Base-by-base conservation (phyloP, 2,797 vertebrate species). In the Urocyon cinereoargenteus region DNA sequence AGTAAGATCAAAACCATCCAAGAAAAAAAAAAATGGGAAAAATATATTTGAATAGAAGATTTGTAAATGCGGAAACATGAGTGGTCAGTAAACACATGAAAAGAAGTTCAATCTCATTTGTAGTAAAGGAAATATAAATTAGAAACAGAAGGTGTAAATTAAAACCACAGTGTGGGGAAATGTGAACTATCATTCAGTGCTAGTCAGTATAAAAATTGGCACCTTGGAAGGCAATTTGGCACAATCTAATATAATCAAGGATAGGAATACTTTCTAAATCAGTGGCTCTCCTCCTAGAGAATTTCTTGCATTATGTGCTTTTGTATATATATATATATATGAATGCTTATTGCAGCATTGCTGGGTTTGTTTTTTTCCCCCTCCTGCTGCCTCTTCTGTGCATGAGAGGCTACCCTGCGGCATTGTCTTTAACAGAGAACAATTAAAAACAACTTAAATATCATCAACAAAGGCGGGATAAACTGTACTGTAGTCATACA, bases 111-210 rank as follows among this genome's bases (percentile, higher is more conserved):
- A 73, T 13, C 53, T 87, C 77, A n/a, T 94, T 95, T 87, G 77
- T 79, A 84, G 75, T 61, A 90, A 82, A 68, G 51, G 15, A 66
- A 94, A 85, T 78, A 92, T 73, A 95, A 93, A 88, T 93, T 83
- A 92, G 82, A 86, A 89, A 31, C 72, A 95, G 83, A 97, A 97
- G 51, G 66, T 94, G 31, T 93, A 86, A 81, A 90, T 95, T 96
- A 96, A 96, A 98, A n/a, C 77, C 11, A 75, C 36, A 4, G 31
- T 45, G 55, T 59, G 7, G 40, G 49, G 12, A 93, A 68, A 79
- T 78, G 66, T 31, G 68, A 95, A 57, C 81, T 70, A 61, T 77
- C 66, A 78, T 87, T 72, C 53, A 66, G 49, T 45, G 81, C 73
- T 79, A 55, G 4, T 53, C n/a, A 88, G 78, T 31, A 78, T 53